Evolutionary conservation across 2,797 vertebrate genomes (phyloP).

Genomic region (Centropyge bicolor): DNA sequence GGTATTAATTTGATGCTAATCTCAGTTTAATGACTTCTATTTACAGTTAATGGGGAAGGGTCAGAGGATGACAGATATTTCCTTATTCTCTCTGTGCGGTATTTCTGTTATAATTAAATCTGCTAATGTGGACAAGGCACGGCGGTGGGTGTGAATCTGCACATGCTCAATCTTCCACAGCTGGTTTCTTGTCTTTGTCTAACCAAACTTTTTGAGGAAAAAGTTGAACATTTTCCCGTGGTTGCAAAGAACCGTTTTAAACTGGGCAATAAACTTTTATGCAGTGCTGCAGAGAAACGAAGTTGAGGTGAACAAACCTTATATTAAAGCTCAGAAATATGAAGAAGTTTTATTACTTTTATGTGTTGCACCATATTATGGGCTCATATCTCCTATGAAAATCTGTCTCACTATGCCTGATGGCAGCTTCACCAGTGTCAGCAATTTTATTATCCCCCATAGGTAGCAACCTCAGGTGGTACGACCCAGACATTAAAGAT

Average conservation of each 20-base stretch:
- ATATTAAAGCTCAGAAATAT: neutral
- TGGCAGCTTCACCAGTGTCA: slow-evolving; percentile 19
- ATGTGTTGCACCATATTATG: slow-evolving; percentile 10
- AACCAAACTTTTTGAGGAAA: neutral
- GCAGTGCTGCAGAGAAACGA: slow-evolving; percentile 5
- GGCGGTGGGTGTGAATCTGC: neutral
- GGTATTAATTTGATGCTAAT: slow-evolving; percentile 76
- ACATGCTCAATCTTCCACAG: neutral
- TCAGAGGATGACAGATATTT: slow-evolving; percentile 56
- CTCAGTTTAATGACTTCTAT: slow-evolving; percentile 75
- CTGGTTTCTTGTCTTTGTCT: neutral
- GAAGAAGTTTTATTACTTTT: slow-evolving; percentile 15
- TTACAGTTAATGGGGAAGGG: slow-evolving; percentile 71
- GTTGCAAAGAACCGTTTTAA: slow-evolving; percentile 14
- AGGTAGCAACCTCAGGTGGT: slow-evolving; percentile 6
- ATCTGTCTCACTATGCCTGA: slow-evolving; percentile 7
- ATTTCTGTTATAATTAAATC: slow-evolving; percentile 65
- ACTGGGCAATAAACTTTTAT: slow-evolving; percentile 14
- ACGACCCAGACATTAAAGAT: slow-evolving; percentile 27
- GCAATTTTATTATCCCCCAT: neutral
- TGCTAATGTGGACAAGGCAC: slow-evolving; percentile 14
- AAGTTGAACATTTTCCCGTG: neutral
- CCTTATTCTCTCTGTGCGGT: slow-evolving; percentile 41
- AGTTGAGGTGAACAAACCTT: slow-evolving; percentile 12
- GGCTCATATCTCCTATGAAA: slow-evolving; percentile 18